Evolutionary conservation across 1,140 invertebrate genomes (phyloP).

Genomic region (Brachionus manjavacas): DNA sequence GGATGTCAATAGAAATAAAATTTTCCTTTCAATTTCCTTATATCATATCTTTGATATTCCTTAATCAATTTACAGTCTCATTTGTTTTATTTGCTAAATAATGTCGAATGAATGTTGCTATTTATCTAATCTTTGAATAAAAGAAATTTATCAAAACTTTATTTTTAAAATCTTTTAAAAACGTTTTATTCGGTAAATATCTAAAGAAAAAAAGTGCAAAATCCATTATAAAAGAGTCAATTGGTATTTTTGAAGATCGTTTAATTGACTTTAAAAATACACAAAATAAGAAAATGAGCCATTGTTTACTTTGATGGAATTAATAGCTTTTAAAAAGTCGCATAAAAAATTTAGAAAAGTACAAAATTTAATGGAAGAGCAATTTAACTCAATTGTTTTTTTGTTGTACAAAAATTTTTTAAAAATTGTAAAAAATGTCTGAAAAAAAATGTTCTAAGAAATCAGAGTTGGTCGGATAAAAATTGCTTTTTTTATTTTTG

Average conservation of each 20-base stretch:
- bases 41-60: too few species aligned
- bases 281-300: not conserved
- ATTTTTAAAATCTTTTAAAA: not conserved
- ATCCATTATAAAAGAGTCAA: not conserved
- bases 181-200: not conserved
- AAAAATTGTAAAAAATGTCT: not conserved
- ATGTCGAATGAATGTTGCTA: not conserved
- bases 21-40: too few species aligned
- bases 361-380: conserved; percentile 15
- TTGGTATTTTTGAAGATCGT: not conserved
- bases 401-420: conserved; percentile 11
- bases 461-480: not conserved
- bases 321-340: not conserved
- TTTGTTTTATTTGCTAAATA: not conserved
- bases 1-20: too few species aligned
- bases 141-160: not conserved
- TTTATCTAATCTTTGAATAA: not conserved
- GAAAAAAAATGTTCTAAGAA: not conserved
- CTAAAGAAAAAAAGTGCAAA: not conserved
- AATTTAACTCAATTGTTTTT: not conserved
- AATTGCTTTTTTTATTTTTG: not conserved
- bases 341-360: not conserved
- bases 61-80: too few species aligned
- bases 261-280: not conserved
- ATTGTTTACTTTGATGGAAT: not conserved